Percentiles rank a stretch among this genome's conserved stretches.
Evolutionary conservation across 2,113 vertebrate genomes (phyloP).

Genomic region (Dromiciops gliroides): DNA sequence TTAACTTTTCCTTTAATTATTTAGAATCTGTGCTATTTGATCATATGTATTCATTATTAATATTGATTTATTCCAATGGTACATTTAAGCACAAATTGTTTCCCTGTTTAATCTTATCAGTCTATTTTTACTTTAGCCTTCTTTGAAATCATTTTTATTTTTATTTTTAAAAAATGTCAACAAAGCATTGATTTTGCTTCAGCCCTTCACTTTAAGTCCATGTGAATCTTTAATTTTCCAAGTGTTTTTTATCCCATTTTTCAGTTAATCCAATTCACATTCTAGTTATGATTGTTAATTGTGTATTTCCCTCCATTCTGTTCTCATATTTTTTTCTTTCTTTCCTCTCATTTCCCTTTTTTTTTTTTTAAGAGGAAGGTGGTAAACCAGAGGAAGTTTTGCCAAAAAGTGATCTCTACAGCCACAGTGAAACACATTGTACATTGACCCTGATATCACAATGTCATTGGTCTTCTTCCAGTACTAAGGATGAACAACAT

Average conservation of each 20-base stretch:
- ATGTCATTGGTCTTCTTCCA: too few relatives aligned
- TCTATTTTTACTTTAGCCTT: neutral
- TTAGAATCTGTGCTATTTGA: neutral
- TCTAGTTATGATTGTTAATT: neutral
- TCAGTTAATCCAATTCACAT: neutral
- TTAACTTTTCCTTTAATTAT: neutral
- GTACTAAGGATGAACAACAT: neutral
- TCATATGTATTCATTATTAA: neutral
- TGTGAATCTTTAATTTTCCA: neutral
- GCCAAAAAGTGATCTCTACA: neutral
- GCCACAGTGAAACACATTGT: too few relatives aligned
- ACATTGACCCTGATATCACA: too few relatives aligned
- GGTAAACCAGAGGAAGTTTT: neutral
- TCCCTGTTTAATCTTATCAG: neutral
- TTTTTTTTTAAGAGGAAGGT: neutral
- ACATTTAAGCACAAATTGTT: neutral
- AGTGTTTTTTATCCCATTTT: neutral
- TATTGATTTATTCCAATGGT: neutral
- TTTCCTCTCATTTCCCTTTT: neutral
- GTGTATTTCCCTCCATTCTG: neutral
- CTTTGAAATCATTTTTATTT: neutral
- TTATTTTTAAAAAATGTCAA: neutral
- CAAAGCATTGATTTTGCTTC: neutral
- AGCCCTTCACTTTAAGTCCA: neutral
- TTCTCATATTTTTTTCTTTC: neutral